Evolutionary conservation across 2,888 invertebrate genomes (phyloP).

Genomic region (Candidula unifasciata): DNA sequence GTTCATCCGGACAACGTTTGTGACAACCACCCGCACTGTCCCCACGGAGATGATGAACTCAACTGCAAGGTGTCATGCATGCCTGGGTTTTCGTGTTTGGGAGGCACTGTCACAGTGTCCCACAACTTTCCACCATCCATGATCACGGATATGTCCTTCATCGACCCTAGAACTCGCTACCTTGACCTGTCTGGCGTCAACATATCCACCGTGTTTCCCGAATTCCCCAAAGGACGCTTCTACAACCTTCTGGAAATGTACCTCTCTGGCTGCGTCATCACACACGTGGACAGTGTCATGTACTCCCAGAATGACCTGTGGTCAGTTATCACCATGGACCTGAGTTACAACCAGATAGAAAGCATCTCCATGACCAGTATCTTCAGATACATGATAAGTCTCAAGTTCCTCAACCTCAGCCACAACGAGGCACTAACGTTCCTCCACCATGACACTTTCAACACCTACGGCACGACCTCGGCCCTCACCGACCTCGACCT

Average conservation of each 20-base stretch:
- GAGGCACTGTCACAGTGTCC: background rate
- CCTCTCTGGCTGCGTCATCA: constrained; percentile 24
- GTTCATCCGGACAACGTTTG: constrained; percentile 45
- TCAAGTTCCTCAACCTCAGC: constrained; percentile 33
- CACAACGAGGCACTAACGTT: constrained; percentile 16
- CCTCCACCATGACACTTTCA: constrained; percentile 35
- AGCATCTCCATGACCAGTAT: constrained; percentile 33
- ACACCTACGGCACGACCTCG: constrained; percentile 25
- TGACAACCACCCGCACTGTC: constrained; percentile 35
- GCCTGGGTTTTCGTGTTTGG: constrained; percentile 33
- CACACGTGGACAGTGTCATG: constrained; percentile 29
- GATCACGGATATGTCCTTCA: constrained; percentile 24
- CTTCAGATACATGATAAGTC: constrained; percentile 38
- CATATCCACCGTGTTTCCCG: constrained; percentile 39
- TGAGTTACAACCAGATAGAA: constrained; percentile 29
- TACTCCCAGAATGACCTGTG: constrained; percentile 33
- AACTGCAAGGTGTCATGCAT: constrained; percentile 35
- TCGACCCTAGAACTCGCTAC: constrained; percentile 37
- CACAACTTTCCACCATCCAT: background rate
- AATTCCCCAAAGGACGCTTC: constrained; percentile 35
- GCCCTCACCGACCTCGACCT: constrained; percentile 26
- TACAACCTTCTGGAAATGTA: constrained; percentile 31
- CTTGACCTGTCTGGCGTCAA: constrained; percentile 36
- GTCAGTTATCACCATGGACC: constrained; percentile 19
- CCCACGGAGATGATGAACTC: constrained; percentile 35